Conservation (phyloP, 1,140 invertebrate genomes). For the Drosophila malerkotliana region DNA sequence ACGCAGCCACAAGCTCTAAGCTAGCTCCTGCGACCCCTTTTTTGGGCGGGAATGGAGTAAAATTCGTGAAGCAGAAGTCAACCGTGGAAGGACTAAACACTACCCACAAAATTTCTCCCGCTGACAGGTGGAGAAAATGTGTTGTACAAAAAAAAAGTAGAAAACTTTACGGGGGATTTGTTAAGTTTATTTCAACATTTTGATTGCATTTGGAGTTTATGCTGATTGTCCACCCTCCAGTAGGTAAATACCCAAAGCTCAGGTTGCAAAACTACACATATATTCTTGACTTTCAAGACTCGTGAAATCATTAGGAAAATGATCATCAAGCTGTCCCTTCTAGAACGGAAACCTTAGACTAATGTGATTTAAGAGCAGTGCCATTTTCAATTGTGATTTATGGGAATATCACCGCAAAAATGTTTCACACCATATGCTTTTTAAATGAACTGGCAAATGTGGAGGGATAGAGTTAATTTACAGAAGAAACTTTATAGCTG, state of each 20-base stretch:
- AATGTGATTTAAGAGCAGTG: conserved; percentile 16
- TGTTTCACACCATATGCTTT: conserved; percentile 6
- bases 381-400: conserved; percentile 31
- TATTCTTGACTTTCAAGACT: conserved; percentile 5
- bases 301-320: conserved; percentile 24
- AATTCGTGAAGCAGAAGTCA: conserved; percentile 9
- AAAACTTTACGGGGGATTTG: conserved; percentile 45
- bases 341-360: neutral
- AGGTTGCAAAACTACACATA: conserved; percentile 3
- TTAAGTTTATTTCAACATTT: conserved; percentile 44
- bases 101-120: conserved; percentile 24
- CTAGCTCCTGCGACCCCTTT: neutral
- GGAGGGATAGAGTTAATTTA: neutral
- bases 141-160: conserved; percentile 23
- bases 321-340: neutral
- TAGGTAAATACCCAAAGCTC: conserved; percentile 22
- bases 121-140: conserved; percentile 50
- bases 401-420: conserved; percentile 2
- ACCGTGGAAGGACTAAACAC: conserved; percentile 30
- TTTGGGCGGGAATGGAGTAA: neutral
- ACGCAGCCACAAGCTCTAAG: conserved; percentile 6
- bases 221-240: conserved; percentile 36
- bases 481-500: neutral
- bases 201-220: conserved; percentile 46
- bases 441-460: conserved; percentile 7